phyloP scores from a whole-genome alignment of 1,140 invertebrate species.

The Trinorchestia longiramus region DNA sequence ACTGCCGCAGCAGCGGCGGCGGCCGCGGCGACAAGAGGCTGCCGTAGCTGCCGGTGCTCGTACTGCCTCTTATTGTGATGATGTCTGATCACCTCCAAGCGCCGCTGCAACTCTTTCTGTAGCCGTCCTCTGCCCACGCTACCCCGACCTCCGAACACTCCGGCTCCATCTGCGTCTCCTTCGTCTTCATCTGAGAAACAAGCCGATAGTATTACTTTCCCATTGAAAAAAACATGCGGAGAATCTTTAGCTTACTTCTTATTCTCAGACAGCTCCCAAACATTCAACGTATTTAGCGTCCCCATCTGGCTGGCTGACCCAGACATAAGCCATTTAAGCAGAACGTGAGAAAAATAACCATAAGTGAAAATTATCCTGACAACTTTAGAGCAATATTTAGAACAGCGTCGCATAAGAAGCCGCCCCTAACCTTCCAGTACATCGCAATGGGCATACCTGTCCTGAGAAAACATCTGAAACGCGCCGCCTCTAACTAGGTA shows the following conservation, averaged over 20 bases:
- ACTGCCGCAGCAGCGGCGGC: neutral
- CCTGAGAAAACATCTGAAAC: no score
- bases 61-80: slow-evolving; percentile 15
- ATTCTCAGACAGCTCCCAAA: neutral
- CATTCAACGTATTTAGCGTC: neutral
- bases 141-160: neutral
- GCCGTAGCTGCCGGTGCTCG: slow-evolving; percentile 1
- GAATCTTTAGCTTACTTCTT: neutral
- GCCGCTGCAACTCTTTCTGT: slow-evolving; percentile 30
- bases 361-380: no score
- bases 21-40: neutral
- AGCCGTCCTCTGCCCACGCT: neutral
- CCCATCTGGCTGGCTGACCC: no score
- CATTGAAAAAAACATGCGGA: neutral
- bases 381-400: no score
- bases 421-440: no score
- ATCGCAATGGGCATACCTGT: no score
- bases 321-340: neutral
- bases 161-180: neutral
- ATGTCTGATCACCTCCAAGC: slow-evolving; percentile 25
- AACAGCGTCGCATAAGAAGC: no score
- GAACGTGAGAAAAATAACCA: no score
- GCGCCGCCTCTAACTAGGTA: no score
- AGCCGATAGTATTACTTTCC: neutral
- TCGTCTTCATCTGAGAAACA: slow-evolving; percentile 5